Conservation (phyloP, 2,888 invertebrate species). For the Plagodis pulveraria region DNA sequence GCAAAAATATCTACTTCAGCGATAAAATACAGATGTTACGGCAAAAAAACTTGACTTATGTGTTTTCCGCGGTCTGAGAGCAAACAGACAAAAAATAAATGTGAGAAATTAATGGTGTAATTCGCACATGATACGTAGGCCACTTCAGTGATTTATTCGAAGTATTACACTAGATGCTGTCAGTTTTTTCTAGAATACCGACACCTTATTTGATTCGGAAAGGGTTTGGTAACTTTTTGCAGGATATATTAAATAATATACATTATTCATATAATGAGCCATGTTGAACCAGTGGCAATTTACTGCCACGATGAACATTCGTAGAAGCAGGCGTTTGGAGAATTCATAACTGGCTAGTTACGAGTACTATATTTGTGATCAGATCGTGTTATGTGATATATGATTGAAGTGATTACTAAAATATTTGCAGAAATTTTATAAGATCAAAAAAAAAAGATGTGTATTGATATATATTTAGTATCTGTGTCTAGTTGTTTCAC, state of each 20-base stretch:
- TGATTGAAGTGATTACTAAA: no score
- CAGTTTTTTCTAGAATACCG: constrained; percentile 16
- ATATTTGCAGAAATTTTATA: no score
- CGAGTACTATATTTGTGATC: no score
- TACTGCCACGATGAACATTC: no score
- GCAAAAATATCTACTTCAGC: constrained; percentile 33
- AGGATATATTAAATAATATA: not conserved
- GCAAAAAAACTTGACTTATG: constrained; percentile 39
- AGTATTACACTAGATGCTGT: constrained; percentile 23
- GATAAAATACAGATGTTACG: constrained; percentile 39
- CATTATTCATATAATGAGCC: no score
- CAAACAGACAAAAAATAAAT: constrained; percentile 35
- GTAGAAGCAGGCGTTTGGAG: no score
- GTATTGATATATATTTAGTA: no score
- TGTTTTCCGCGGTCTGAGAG: constrained; percentile 33
- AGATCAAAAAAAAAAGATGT: no score
- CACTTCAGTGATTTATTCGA: constrained; percentile 28
- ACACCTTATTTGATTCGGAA: constrained; percentile 2
- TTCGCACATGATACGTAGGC: constrained; percentile 33
- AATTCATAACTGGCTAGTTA: no score
- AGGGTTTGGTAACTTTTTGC: constrained; percentile 5
- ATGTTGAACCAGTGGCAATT: no score
- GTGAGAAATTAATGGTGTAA: constrained; percentile 37
- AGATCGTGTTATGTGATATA: no score
- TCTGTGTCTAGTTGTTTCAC: no score